Evolutionary conservation across 2,113 vertebrate species (phyloP).

Genomic region (Halcyon senegalensis): DNA sequence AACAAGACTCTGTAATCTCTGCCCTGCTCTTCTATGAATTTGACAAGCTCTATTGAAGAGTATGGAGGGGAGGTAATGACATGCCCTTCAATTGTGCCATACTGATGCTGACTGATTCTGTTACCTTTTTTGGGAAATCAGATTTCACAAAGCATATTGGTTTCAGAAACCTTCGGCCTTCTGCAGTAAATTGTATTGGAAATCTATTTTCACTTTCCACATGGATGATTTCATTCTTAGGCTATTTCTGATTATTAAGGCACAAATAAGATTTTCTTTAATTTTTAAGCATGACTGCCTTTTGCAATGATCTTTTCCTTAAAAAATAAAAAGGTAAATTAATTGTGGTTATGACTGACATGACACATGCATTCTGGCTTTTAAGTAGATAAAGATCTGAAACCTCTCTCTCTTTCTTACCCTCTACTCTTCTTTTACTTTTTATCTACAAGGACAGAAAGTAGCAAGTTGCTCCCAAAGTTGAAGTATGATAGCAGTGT

Average conservation of each 20-base stretch:
- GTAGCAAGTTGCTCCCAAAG: background rate
- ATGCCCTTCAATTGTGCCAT: background rate
- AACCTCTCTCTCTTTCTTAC: background rate
- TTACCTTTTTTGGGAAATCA: background rate
- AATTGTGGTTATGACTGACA: background rate
- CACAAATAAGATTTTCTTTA: background rate
- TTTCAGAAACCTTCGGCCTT: background rate
- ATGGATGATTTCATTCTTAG: background rate
- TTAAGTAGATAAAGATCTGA: background rate
- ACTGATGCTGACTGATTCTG: background rate
- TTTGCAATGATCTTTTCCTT: background rate
- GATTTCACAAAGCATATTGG: background rate
- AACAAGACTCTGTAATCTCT: background rate
- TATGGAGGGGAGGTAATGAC: background rate
- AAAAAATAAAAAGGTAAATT: background rate
- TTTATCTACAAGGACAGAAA: background rate
- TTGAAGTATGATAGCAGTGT: background rate
- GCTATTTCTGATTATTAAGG: background rate
- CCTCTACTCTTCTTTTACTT: background rate
- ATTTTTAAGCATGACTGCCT: constrained; percentile 13
- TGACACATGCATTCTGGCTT: background rate
- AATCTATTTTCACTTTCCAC: constrained; percentile 1
- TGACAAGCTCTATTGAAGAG: background rate
- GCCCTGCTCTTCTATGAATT: background rate
- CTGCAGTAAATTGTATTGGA: background rate